Conservation (phyloP, 2,888 invertebrate genomes). For the Perizoma affinitatum region DNA sequence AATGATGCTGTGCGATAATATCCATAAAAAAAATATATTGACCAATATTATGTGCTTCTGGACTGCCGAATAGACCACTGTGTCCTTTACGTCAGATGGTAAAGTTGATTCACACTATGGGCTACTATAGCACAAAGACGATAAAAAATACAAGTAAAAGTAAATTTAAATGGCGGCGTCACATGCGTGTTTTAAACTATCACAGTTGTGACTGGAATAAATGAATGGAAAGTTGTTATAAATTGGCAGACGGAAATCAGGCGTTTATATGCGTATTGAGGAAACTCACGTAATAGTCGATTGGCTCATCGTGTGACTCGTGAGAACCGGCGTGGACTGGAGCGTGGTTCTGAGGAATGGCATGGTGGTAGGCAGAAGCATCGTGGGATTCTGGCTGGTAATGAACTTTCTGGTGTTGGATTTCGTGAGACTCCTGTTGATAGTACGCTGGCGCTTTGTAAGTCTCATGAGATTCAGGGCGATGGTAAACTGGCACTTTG, state of each 20-base stretch:
- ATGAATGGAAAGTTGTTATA: conserved; percentile 68
- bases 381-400: conserved; percentile 21
- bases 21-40: too few relatives aligned
- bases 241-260: conserved; percentile 49
- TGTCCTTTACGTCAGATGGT: too few relatives aligned
- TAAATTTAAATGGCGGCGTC: conserved; percentile 48
- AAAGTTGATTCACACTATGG: too few relatives aligned
- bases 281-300: conserved; percentile 78
- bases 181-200: conserved; percentile 51
- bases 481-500: conserved; percentile 17
- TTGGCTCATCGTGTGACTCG: conserved; percentile 64
- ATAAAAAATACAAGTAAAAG: conserved; percentile 44
- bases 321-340: conserved; percentile 16
- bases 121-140: too few relatives aligned
- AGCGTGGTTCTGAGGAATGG: conserved; percentile 25
- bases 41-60: too few relatives aligned
- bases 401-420: conserved; percentile 10
- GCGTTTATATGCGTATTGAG: conserved; percentile 52
- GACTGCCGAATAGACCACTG: too few relatives aligned
- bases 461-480: conserved; percentile 16
- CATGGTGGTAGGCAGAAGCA: conserved; percentile 30
- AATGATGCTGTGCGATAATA: too few relatives aligned
- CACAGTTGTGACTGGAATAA: conserved; percentile 56
- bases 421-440: conserved; percentile 25
- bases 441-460: conserved; percentile 19